Base-by-base conservation (phyloP, 2,888 invertebrate genomes). In the Sepioteuthis lessoniana region DNA sequence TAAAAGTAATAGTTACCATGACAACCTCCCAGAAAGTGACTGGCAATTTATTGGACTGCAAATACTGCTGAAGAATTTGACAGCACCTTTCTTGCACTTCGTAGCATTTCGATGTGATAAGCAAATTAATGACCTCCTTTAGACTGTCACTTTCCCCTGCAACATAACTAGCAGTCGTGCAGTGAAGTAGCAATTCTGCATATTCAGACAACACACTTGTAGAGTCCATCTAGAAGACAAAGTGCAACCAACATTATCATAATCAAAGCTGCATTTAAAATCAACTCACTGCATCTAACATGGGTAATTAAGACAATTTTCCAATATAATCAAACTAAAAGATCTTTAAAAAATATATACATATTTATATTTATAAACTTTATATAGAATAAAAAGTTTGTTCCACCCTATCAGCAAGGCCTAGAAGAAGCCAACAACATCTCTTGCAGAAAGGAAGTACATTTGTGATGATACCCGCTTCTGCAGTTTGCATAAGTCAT, bases 41-140 rank as follows among this genome's bases (percentile, higher is more conserved):
- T n/a, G 94, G 50, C n/a, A 50, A 46, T 50, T 90, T 60, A 42
- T 50, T 42, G 50, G 90, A 91, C 16, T 94, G 37, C 91, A 90
- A 46, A 8, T 90, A 90, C 35, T 94, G 76, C 21, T 94, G 90
- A 8, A 94, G 55, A 46, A 47, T 90, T n/a, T 90, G 90, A 47
- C 90, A 50, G 55, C 94, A 90, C 91, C 50, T 25, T 91, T 94
- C 94, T 37, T 90, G 90, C 21, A 91, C 94, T 91, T 94, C 94
- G 47, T 94, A 91, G 46, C 91, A 91, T 91, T 91, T 91, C 46
- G 91, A 91, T 46, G 91, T 91, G 42, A 91, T 42, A 31, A 91
- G 91, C 91, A 91, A 91, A 46, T 91, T 46, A 38, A 91, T 46
- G n/a, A 91, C 91, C 5, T 42, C 42, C 31, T 91, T 91, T 31